These are phyloP conservation scores for Cacatua alba DNA, from an alignment of 2,113 vertebrate species.

Conservation along the genomic window DNA sequence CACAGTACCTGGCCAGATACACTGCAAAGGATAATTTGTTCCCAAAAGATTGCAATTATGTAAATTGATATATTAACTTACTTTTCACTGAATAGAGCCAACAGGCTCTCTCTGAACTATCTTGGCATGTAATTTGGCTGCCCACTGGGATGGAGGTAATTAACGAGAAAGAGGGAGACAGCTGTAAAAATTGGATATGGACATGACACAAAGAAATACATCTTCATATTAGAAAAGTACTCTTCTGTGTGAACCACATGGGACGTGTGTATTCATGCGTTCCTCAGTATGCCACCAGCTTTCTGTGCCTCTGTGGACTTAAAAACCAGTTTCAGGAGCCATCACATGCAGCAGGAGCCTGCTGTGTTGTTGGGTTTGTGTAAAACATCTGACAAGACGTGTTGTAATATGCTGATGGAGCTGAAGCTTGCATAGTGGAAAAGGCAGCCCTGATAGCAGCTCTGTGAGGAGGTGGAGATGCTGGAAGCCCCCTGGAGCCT, in stretches of 20 bases:
- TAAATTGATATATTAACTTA: constrained; percentile 30
- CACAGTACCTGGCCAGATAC: neutral
- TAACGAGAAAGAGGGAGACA: neutral
- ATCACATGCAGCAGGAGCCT: neutral
- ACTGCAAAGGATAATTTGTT: neutral
- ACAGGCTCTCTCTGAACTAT: constrained; percentile 16
- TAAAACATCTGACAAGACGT: neutral
- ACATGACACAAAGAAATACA: neutral
- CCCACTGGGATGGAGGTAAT: constrained; percentile 32
- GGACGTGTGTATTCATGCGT: neutral
- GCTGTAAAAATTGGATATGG: constrained; percentile 4
- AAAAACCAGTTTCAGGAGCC: neutral
- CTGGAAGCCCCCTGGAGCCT: neutral
- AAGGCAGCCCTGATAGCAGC: neutral
- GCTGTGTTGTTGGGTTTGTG: neutral
- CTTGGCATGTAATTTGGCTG: constrained; percentile 31
- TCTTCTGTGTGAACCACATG: neutral
- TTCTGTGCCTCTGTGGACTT: neutral
- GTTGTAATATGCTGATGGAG: neutral
- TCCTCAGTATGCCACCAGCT: neutral
- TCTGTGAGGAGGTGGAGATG: neutral
- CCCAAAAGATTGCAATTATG: constrained; percentile 3
- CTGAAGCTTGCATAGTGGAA: neutral
- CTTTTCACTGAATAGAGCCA: constrained; percentile 13
- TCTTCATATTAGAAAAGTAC: neutral